phyloP scores from a whole-genome alignment of 1,140 invertebrate species.

The Drosophila trapezifrons region DNA sequence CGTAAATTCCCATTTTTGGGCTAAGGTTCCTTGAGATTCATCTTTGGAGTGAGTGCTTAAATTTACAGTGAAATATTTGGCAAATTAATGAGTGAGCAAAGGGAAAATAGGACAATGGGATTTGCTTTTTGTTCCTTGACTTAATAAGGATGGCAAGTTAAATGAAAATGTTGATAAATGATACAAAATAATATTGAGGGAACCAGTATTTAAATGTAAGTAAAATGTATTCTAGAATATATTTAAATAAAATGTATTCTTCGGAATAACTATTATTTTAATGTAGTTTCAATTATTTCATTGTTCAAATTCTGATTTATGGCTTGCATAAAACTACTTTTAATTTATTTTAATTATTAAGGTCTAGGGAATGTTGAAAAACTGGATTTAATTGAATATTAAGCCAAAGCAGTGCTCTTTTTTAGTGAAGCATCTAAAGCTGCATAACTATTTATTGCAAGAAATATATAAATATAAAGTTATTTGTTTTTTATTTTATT shows the following conservation, averaged over 20 bases:
- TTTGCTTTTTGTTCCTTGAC: not conserved
- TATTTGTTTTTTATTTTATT: too few relatives aligned
- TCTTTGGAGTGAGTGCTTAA: not conserved
- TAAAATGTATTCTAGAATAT: not conserved
- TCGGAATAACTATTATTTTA: not conserved
- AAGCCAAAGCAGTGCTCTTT: too few relatives aligned
- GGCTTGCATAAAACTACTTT: not conserved
- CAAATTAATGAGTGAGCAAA: slow-evolving; percentile 2
- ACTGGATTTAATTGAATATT: slow-evolving; percentile 3
- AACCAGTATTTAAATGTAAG: not conserved
- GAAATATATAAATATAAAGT: too few relatives aligned
- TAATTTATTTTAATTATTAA: not conserved
- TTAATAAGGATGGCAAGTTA: too few relatives aligned
- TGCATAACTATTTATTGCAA: too few relatives aligned
- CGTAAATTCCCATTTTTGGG: slow-evolving; percentile 14
- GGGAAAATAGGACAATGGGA: not conserved
- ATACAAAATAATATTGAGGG: not conserved
- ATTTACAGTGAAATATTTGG: slow-evolving; percentile 15
- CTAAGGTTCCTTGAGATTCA: slow-evolving; percentile 16
- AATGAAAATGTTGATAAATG: not conserved
- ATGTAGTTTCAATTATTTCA: not conserved
- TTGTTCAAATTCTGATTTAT: not conserved
- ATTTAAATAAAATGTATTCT: not conserved
- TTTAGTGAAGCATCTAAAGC: too few relatives aligned
- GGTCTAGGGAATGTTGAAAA: slow-evolving; percentile 12